A percentile compares a stretch with the other conserved stretches of the same genome.
Evolutionary conservation across 2,797 vertebrate genomes (phyloP).

Genomic region (Clarias fuscus): DNA sequence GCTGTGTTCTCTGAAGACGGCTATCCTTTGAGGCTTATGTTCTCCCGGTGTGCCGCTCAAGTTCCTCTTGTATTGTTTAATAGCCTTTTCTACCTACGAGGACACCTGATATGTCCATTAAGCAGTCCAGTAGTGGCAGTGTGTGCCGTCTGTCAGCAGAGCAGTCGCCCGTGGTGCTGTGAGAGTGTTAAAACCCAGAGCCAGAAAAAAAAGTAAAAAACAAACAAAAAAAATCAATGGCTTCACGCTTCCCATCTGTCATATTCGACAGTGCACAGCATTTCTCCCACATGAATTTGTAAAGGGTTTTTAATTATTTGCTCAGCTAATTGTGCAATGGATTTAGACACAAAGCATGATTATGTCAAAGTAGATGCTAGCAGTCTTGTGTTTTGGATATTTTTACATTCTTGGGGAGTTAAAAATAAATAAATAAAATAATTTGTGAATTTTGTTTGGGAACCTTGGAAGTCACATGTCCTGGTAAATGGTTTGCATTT

Average conservation of each 20-base stretch:
- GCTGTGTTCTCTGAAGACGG: slow-evolving; percentile 31
- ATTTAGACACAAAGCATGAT: neutral
- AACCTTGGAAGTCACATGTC: neutral
- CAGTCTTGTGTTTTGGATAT: neutral
- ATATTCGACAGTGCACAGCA: neutral
- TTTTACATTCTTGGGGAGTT: neutral
- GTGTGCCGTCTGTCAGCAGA: slow-evolving; percentile 51
- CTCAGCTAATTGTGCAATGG: slow-evolving; percentile 11
- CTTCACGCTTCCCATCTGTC: slow-evolving; percentile 32
- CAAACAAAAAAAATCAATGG: neutral
- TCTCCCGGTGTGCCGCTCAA: slow-evolving; percentile 39
- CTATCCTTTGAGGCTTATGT: slow-evolving; percentile 47
- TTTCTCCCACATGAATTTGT: slow-evolving; percentile 15
- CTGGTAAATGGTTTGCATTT: neutral
- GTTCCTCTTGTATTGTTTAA: slow-evolving; percentile 55
- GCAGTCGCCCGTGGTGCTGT: slow-evolving; percentile 43
- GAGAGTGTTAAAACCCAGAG: slow-evolving; percentile 41
- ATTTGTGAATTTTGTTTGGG: neutral
- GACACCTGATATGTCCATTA: slow-evolving; percentile 60
- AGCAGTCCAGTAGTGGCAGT: slow-evolving; percentile 52
- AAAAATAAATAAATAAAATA: neutral
- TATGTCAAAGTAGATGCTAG: neutral
- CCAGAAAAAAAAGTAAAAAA: neutral
- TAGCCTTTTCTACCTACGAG: slow-evolving; percentile 54
- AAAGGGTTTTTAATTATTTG: slow-evolving; percentile 35